Conservation (phyloP, 2,888 invertebrate species). For the Arge pagana region DNA sequence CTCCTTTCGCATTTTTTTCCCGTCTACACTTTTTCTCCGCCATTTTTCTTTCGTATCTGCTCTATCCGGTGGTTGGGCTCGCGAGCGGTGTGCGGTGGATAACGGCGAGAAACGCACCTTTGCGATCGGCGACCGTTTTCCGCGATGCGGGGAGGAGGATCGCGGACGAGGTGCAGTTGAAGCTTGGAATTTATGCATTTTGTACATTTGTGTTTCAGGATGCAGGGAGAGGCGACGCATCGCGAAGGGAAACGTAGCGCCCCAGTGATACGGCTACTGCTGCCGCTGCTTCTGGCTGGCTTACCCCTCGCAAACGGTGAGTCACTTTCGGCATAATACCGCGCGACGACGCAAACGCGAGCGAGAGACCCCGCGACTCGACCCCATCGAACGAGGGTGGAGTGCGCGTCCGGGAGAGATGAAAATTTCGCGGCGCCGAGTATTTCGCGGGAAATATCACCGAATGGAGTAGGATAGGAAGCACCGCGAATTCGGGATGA, state of each 20-base stretch:
- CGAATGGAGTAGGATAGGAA: slow-evolving; percentile 2
- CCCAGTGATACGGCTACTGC: slow-evolving; percentile 42
- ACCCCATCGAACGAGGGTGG: slow-evolving; percentile 7
- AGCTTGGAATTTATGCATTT: too few relatives aligned
- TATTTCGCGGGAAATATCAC: not conserved
- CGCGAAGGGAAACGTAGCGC: slow-evolving; percentile 45
- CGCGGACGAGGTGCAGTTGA: too few relatives aligned
- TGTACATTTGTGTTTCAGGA: slow-evolving; percentile 43
- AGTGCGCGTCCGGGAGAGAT: slow-evolving; percentile 16
- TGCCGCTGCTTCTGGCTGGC: slow-evolving; percentile 41
- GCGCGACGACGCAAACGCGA: not conserved
- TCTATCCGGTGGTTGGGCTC: too few relatives aligned
- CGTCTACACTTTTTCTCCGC: too few relatives aligned
- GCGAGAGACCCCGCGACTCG: not conserved
- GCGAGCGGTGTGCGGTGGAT: too few relatives aligned
- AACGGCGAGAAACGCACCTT: too few relatives aligned
- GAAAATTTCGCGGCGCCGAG: slow-evolving; percentile 4
- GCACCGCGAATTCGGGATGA: slow-evolving; percentile 1
- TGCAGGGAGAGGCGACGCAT: slow-evolving; percentile 48
- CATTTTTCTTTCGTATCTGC: too few relatives aligned
- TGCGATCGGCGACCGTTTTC: too few relatives aligned
- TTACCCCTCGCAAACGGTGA: slow-evolving; percentile 52
- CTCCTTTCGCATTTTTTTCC: too few relatives aligned
- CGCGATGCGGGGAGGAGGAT: too few relatives aligned
- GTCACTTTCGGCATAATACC: slow-evolving; percentile 43